A percentile compares a stretch with the other conserved stretches of the same genome.
Evolutionary conservation across 2,113 vertebrate genomes (phyloP).

Genomic region (Scolopax mira): DNA sequence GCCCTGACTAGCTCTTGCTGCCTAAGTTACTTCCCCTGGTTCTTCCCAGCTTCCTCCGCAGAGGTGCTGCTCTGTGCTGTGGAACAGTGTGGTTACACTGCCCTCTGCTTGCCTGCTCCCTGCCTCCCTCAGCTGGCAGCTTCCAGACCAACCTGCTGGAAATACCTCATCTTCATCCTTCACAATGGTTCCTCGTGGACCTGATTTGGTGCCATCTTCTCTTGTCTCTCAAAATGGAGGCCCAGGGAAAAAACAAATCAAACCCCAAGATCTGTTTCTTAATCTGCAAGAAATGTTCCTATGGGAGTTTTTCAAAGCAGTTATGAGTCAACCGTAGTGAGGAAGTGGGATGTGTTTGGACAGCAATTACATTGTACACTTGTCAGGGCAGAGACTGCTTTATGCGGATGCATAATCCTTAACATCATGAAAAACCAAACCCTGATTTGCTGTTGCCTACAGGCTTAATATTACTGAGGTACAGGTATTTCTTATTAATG

Average conservation of each 20-base stretch:
- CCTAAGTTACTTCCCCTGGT: fast-evolving
- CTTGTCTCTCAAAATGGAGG: not conserved
- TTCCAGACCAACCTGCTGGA: not conserved
- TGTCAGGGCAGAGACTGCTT: conserved; percentile 52
- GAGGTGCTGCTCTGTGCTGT: fast-evolving
- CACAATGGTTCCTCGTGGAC: fast-evolving
- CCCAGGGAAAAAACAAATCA: not conserved
- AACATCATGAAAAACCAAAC: conserved; percentile 16
- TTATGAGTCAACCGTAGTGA: not conserved
- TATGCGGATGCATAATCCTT: conserved; percentile 2
- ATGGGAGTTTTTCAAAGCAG: not conserved
- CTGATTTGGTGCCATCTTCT: not conserved
- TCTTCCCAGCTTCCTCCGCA: fast-evolving
- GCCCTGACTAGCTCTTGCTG: no score
- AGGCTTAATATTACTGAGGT: not conserved
- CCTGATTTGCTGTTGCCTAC: conserved; percentile 40
- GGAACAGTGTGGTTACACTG: not conserved
- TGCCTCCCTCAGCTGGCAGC: not conserved
- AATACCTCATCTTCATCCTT: not conserved
- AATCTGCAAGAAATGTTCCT: not conserved
- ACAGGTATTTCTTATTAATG: not conserved
- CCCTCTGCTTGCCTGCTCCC: conserved; percentile 26
- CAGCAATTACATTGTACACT: not conserved
- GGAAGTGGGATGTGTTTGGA: conserved; percentile 54
- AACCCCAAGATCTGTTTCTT: not conserved